Evolutionary conservation across 2,888 invertebrate species (phyloP).

Genomic region (Salticus scenicus): DNA sequence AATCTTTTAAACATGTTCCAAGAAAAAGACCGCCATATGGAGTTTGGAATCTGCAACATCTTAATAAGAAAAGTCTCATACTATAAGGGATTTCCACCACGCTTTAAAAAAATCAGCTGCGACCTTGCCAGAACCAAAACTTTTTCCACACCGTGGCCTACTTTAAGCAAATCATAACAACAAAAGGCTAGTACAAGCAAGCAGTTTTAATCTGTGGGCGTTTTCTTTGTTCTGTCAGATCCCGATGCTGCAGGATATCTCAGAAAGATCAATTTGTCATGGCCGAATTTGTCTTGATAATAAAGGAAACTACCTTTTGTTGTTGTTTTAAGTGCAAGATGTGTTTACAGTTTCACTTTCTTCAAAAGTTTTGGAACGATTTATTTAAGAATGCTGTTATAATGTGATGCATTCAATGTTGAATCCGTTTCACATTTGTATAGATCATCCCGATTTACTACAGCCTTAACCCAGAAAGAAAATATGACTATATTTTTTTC

Average conservation of each 20-base stretch:
- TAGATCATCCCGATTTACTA: neutral
- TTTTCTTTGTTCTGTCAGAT: conserved; percentile 2
- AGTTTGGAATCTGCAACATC: too few species aligned
- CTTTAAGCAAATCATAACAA: neutral
- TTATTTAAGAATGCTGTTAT: too few species aligned
- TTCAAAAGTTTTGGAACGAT: neutral
- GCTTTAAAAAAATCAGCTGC: neutral
- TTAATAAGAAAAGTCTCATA: neutral
- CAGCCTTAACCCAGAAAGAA: neutral
- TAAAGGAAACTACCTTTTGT: neutral
- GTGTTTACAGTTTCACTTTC: conserved; percentile 3
- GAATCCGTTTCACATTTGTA: neutral
- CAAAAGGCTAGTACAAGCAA: neutral
- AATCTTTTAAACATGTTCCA: neutral
- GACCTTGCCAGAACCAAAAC: neutral
- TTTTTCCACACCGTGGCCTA: conserved; percentile 11
- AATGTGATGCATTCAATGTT: neutral
- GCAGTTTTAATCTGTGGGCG: neutral
- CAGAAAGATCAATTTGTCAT: neutral
- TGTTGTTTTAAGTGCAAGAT: neutral
- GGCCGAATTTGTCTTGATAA: neutral
- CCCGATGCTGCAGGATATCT: neutral
- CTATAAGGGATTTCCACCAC: neutral
- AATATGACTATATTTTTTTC: too few species aligned
- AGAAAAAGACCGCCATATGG: neutral